Conservation (phyloP, 2,888 invertebrate species). For the Ptychoptera albimana region DNA sequence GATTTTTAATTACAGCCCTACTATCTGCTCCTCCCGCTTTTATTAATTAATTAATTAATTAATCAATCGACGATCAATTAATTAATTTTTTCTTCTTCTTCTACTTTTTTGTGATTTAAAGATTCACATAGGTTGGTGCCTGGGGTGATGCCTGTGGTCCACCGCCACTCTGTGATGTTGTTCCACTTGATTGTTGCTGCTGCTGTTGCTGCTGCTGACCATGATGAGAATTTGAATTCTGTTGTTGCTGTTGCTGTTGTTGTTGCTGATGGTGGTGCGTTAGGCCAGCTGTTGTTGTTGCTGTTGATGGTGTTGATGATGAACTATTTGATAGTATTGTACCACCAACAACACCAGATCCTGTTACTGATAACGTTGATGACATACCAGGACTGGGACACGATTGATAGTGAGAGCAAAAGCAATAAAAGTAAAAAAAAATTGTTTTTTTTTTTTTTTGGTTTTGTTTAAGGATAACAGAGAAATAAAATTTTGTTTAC, state of each 20-base stretch:
- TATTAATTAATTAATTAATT: no score
- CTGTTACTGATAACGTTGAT: slow-evolving; percentile 19
- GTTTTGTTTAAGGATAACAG: no score
- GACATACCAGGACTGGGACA: slow-evolving; percentile 14
- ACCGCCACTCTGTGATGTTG: slow-evolving; percentile 31
- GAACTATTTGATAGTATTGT: slow-evolving; percentile 24
- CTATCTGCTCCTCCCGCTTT: no score
- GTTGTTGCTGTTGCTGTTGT: slow-evolving; percentile 1
- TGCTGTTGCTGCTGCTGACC: neutral
- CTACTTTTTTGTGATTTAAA: slow-evolving; percentile 36
- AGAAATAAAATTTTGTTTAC: no score
- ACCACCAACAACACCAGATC: slow-evolving; percentile 38
- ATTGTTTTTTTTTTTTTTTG: no score
- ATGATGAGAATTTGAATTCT: neutral
- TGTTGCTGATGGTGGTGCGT: slow-evolving; percentile 14
- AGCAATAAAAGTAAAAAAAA: no score
- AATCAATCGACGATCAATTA: no score
- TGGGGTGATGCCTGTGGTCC: slow-evolving; percentile 45
- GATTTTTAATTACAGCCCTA: no score
- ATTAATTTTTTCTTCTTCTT: no score
- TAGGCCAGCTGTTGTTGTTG: slow-evolving; percentile 21
- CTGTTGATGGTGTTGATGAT: slow-evolving; percentile 25
- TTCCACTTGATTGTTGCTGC: slow-evolving; percentile 22
- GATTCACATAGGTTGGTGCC: slow-evolving; percentile 88
- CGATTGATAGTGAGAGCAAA: no score